Conservation (phyloP, 2,797 vertebrate species). For the Ispidina picta region DNA sequence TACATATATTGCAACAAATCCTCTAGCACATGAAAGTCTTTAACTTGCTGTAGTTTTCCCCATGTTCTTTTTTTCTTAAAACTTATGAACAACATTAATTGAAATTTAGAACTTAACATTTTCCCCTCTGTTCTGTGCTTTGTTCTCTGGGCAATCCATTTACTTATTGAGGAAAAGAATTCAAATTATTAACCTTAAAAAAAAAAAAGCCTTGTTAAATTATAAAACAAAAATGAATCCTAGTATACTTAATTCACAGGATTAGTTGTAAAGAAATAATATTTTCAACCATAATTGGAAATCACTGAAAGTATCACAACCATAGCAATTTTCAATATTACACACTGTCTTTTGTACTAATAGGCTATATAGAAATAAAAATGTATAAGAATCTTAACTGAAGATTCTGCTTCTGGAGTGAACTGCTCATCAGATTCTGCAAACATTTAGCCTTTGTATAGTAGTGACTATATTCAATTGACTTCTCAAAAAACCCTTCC, state of each 20-base stretch:
- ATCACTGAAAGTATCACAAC: neutral
- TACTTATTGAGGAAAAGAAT: neutral
- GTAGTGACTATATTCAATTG: neutral
- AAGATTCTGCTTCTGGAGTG: neutral
- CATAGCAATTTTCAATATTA: neutral
- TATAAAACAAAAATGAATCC: neutral
- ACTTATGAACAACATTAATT: neutral
- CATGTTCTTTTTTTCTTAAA: neutral
- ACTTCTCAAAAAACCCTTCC: neutral
- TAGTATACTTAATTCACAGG: neutral
- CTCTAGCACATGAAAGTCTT: neutral
- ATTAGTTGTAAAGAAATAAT: neutral
- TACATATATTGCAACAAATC: neutral
- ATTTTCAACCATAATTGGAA: neutral
- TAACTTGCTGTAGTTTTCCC: neutral
- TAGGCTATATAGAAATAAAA: neutral
- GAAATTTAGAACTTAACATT: neutral
- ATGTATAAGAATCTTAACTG: neutral
- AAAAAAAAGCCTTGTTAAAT: neutral
- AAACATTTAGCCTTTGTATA: neutral
- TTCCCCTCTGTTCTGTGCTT: neutral
- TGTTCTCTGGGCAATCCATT: neutral
- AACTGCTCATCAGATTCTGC: neutral
- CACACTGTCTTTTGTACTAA: neutral
- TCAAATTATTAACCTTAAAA: neutral